Base-by-base conservation (phyloP, 2,888 invertebrate species). In the Epirrhoe tristata region DNA sequence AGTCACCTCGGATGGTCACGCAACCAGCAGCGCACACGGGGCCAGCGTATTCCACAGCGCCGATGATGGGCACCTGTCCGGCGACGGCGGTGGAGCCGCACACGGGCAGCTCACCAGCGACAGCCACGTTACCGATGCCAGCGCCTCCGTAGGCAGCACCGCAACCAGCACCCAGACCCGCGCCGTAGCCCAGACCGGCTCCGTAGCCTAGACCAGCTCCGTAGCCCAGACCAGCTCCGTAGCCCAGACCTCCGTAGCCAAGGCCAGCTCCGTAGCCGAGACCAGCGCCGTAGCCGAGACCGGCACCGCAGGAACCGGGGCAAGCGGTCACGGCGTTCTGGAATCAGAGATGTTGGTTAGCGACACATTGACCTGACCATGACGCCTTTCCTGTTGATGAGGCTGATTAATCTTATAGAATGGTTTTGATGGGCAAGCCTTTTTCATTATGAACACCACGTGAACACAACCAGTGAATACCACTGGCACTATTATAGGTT, bases 21-120 rank as follows among this genome's bases (percentile, higher is more conserved):
- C 65, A 31, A 17, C 82, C 82, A 63, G 72, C 70, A 34, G 78
- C 80, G 31, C 63, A 36, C 10, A 79, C 77, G 46, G 63, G 43
- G n/a, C 80, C 80, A 0, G 63, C 58, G 66, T 76, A 81, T 50
- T 67, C 69, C 8, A 81, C 81, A 32, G 72, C 73, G 0, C 81
- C 80, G 68, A 78, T 75, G 70, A 81, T 77, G 66, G 81, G 78
- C 24, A 81, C 75, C 73, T 76, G 75, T 31, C 80, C 80, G 1
- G 73, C 69, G 14, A 77, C 67, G 5, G 70, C 71, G 10, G 85
- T 76, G 43, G 71, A 63, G 34, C 83, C 82, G 16, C 72, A 74
- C 14, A 81, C 83, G 12, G 76, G 77, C 52, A 82, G 67, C 64
- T 78, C 77, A 2, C 81, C 81, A 8, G 72, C 75, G 36, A 81